Base-by-base conservation (phyloP, 2,113 vertebrate species). In the Crotalus helleri region DNA sequence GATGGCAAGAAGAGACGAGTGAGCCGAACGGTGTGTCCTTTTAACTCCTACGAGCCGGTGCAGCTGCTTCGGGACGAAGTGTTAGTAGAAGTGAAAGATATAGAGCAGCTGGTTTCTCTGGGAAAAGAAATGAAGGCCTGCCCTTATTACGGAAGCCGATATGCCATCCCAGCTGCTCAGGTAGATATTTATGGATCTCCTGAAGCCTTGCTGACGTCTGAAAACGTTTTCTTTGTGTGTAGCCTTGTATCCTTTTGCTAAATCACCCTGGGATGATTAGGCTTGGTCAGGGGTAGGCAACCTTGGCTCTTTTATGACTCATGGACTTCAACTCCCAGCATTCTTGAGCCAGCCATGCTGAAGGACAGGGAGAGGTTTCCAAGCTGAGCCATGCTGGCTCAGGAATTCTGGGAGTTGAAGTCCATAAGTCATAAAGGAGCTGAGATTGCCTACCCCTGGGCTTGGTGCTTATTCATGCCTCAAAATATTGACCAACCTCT, bases 141-240 rank as follows among this genome's bases (percentile, higher is more conserved):
- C 91, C 99, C 99, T 0, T 99, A 99, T 90, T 99, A 99, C 1
- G 97, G 98, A 93, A 98, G 98, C 91, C 98, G 98, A n/a, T 97
- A 98, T 0, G 98, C 99, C 53, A 97, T 99, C 91, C 98, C 99
- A 44, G 97, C 98, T 91, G 99, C 99, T 90, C 99, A 98, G 97
- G 98, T 98, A 64, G 96, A 94, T 19, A 10, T 58, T 89, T 89
- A n/a, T 87, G 49, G 46, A 53, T 23, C 10, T 11, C 86, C 29
- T 53, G 49, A 29, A 26, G 1, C 90, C 24, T 86, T 87, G 29
- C 85, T 58, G 3, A 1, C 1, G 17, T 92, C 4, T 85, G 57
- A 53, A 49, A 91, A 57, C 57, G 2, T 24, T 91, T 46, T 26
- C 19, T 64, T 57, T 92, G 7, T 9, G 8, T 88, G 4, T 39